Percentiles rank a stretch among this genome's conserved stretches.
Evolutionary conservation across 23 tunicate species (phyloP).

Genomic region (Aplidium turbinatum): DNA sequence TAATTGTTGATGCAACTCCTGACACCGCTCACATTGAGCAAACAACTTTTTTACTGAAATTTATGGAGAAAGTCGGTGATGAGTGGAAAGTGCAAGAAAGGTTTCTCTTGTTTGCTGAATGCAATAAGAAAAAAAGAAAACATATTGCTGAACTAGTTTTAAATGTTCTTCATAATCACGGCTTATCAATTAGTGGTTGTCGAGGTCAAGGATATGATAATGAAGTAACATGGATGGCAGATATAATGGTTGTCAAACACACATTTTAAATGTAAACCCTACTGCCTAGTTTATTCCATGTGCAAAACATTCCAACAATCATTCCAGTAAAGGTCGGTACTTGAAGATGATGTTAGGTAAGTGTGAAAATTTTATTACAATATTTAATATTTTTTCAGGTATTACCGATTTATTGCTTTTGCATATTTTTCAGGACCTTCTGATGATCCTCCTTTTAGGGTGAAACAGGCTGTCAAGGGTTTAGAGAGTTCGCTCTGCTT

Average conservation of each 20-base stretch:
- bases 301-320: neutral
- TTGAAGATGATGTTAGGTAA: too few relatives aligned
- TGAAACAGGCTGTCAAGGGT: too few relatives aligned
- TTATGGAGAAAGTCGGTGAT: neutral
- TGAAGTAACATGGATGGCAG: constrained; percentile 12
- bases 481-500: too few relatives aligned
- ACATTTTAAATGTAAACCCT: neutral
- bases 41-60: neutral
- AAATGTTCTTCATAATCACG: too few relatives aligned
- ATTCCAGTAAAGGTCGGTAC: too few relatives aligned
- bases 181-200: neutral
- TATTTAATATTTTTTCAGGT: too few relatives aligned
- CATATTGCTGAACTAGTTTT: neutral
- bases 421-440: too few relatives aligned
- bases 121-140: constrained; percentile 6
- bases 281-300: neutral
- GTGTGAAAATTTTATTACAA: too few relatives aligned
- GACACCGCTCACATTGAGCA: constrained; percentile 25
- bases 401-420: too few relatives aligned
- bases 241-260: neutral
- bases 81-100: constrained; percentile 5
- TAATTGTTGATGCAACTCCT: constrained; percentile 19
- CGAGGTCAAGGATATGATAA: constrained; percentile 29
- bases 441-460: too few relatives aligned
- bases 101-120: constrained; percentile 10